A percentile compares a stretch with the other conserved stretches of the same genome.
phyloP scores from a whole-genome alignment of 2,113 vertebrate genomes.

The Parotia lawesii region DNA sequence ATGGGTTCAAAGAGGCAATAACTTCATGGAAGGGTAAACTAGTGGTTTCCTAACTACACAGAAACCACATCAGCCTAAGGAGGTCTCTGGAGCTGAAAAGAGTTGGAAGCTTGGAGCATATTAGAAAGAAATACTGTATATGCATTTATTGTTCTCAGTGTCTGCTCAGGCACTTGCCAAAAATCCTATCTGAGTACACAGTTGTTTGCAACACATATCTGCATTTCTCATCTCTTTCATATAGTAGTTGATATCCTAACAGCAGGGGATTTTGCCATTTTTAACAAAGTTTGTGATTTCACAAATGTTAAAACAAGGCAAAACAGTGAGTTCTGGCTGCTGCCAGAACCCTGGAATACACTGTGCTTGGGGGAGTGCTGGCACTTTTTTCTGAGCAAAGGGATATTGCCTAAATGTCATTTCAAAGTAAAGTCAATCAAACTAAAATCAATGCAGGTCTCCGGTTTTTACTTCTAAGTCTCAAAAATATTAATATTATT shows the following conservation, averaged over 20 bases:
- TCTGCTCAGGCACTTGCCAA: background rate
- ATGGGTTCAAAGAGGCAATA: background rate
- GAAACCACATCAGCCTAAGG: background rate
- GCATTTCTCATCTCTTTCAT: background rate
- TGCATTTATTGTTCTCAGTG: background rate
- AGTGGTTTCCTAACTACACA: background rate
- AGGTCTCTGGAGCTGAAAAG: background rate
- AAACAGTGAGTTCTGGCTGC: background rate
- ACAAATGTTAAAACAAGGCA: background rate
- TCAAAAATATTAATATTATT: background rate
- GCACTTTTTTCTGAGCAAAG: background rate
- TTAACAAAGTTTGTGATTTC: background rate
- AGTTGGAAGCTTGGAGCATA: background rate
- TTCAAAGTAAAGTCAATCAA: background rate
- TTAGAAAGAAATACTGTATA: background rate
- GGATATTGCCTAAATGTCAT: background rate
- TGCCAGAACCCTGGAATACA: background rate
- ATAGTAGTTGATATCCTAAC: background rate
- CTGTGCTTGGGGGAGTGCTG: background rate
- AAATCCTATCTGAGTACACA: background rate
- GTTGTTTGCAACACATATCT: background rate
- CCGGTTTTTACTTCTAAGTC: background rate
- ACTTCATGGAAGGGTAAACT: background rate
- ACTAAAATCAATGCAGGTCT: background rate
- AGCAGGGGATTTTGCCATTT: background rate